Conservation (phyloP, 2,888 invertebrate species). For the Hoplodrina blanda region DNA sequence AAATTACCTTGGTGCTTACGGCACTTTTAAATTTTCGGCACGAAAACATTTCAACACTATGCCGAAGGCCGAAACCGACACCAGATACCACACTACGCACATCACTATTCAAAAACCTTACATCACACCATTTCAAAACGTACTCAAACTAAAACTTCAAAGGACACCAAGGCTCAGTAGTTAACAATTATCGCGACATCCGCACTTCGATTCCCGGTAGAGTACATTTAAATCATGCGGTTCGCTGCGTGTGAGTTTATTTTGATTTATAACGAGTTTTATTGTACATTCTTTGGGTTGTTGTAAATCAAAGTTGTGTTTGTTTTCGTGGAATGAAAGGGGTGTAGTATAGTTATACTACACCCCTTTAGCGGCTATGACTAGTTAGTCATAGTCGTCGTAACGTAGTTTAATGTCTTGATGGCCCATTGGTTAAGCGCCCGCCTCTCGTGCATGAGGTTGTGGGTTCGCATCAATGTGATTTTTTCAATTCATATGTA, state of each 20-base stretch:
- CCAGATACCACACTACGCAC: not conserved
- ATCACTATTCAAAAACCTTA: constrained; percentile 39
- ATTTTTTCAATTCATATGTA: too few species aligned
- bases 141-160: constrained; percentile 46
- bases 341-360: too few species aligned
- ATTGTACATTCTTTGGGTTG: constrained; percentile 36
- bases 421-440: too few species aligned
- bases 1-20: too few species aligned
- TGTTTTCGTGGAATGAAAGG: not conserved
- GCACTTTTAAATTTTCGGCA: too few species aligned
- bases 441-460: too few species aligned
- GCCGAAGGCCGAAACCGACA: constrained; percentile 1
- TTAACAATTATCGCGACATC: constrained; percentile 64
- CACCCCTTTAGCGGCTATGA: too few species aligned
- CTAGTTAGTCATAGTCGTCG: too few species aligned
- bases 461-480: too few species aligned
- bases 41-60: too few species aligned
- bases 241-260: constrained; percentile 41
- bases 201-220: constrained; percentile 66
- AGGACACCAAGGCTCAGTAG: constrained; percentile 46
- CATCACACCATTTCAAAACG: constrained; percentile 37
- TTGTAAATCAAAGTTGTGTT: constrained; percentile 45
- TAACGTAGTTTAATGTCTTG: too few species aligned
- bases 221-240: constrained; percentile 65
- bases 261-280: constrained; percentile 58